Percentiles rank a stretch among this genome's conserved stretches.
phyloP scores from a whole-genome alignment of 2,113 vertebrate genomes.

The Tragelaphus strepsiceros region DNA sequence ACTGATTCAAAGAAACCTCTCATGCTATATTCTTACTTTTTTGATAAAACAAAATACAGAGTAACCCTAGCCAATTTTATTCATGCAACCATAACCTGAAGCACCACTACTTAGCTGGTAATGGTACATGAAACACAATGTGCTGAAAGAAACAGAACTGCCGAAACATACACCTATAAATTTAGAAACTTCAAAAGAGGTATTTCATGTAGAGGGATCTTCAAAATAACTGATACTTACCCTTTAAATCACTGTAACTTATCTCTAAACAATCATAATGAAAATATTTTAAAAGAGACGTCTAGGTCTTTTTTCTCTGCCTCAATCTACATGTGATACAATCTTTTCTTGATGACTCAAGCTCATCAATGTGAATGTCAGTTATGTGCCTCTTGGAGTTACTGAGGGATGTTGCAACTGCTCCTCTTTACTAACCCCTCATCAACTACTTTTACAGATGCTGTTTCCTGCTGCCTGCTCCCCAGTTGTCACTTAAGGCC shows the following conservation, averaged over 20 bases:
- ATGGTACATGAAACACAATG: not conserved
- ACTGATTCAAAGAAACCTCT: slow-evolving; percentile 9
- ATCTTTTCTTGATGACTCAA: slow-evolving; percentile 27
- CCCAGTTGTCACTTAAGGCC: not conserved
- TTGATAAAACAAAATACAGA: not conserved
- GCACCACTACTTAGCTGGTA: not conserved
- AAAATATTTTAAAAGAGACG: not conserved
- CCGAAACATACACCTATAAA: not conserved
- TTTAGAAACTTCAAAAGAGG: slow-evolving; percentile 34
- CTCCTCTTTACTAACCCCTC: not conserved
- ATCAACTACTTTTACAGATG: not conserved
- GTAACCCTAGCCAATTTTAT: not conserved
- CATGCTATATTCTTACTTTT: not conserved
- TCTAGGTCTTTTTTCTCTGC: slow-evolving; percentile 5
- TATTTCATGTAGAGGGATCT: slow-evolving; percentile 14
- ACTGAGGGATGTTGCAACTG: not conserved
- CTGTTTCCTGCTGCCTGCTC: not conserved
- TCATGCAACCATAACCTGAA: not conserved
- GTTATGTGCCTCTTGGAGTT: slow-evolving; percentile 12
- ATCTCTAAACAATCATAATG: slow-evolving; percentile 39
- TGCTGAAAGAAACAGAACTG: not conserved
- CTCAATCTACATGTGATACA: not conserved
- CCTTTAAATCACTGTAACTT: slow-evolving; percentile 25
- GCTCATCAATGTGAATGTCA: slow-evolving; percentile 15
- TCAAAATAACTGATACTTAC: slow-evolving; percentile 4